Evolutionary conservation across 1,140 invertebrate genomes (phyloP), one percentile per base, ranked within the genome.

Genomic region (Monochamus saltuarius): DNA sequence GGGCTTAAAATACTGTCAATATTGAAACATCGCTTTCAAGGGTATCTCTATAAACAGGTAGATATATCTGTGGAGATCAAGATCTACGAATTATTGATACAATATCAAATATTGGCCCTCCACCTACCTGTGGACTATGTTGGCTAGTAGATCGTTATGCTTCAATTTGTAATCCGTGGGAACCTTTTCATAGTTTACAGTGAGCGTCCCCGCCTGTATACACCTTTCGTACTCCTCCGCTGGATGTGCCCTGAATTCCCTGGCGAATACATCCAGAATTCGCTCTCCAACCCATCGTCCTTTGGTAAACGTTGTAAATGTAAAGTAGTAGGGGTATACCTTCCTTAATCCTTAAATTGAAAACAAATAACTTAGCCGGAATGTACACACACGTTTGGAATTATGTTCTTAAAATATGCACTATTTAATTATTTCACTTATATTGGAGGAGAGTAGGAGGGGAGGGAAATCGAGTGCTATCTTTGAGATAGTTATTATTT

Each of bases 301-400:
- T 82, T 99, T 99, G 10, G 93, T 95, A 80, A 95, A 96, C 8
- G 95, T 96, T 45, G 91, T 94, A 79, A 98, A 99, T 10, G 92
- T 95, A 79, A 95, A 98, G 78, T 95, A 95, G 81, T 99, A 99
- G 0, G 97, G 97, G 77, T 97, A 96, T 0, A 99, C 96, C 84
- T 99, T 98, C 56, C 97, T 84, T 53, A 99, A 83, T 66, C 95
- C 95, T 97, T 81, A 36, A 79, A 78, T 76, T 29, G 22, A 29
- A 62, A 58, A 52, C 56, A 62, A 34, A 50, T 36, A 52, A 59
- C 22, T 29, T 29, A 29, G 22, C 22, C 6, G 6, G 2, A 29
- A 29, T 29, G 22, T 29, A 29, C 22, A 29, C 22, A 29, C 2
- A 29, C 22, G 22, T 3, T 29, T 3, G 22, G 22, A 6, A 29